Conservation (phyloP, 2,113 vertebrate genomes). For the Prinia subflava region DNA sequence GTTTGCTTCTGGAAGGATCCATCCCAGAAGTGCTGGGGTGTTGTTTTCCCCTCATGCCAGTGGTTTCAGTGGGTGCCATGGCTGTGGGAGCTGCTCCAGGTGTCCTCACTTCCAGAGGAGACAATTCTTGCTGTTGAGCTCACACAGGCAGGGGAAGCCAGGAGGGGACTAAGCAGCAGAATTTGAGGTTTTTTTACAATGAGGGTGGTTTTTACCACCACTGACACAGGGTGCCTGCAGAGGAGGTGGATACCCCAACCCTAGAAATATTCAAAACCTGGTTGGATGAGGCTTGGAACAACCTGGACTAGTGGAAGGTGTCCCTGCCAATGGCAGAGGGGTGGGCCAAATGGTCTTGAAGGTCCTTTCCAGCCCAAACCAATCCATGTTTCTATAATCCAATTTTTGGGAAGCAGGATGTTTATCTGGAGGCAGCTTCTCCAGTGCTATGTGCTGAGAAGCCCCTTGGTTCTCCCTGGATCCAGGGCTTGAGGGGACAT, state of each 20-base stretch:
- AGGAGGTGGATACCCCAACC: neutral
- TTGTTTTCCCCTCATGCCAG: rapidly evolving
- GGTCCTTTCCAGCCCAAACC: neutral
- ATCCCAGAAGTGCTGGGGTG: rapidly evolving
- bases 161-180: neutral
- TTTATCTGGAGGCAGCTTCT: neutral
- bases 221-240: neutral
- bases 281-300: neutral
- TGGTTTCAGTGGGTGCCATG: rapidly evolving
- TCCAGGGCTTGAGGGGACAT: rapidly evolving
- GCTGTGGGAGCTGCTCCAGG: neutral
- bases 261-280: neutral
- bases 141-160: neutral
- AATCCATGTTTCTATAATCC: neutral
- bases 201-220: neutral
- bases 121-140: neutral
- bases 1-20: neutral
- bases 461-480: neutral
- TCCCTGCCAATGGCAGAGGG: neutral
- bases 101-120: neutral
- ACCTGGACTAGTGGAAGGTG: neutral
- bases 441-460: neutral
- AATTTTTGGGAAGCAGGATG: rapidly evolving
- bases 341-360: neutral
- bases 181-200: neutral